A percentile compares a stretch with the other conserved stretches of the same genome.
Evolutionary conservation across 1,140 invertebrate species (phyloP).

Genomic region (Ostrea denselamellosa): DNA sequence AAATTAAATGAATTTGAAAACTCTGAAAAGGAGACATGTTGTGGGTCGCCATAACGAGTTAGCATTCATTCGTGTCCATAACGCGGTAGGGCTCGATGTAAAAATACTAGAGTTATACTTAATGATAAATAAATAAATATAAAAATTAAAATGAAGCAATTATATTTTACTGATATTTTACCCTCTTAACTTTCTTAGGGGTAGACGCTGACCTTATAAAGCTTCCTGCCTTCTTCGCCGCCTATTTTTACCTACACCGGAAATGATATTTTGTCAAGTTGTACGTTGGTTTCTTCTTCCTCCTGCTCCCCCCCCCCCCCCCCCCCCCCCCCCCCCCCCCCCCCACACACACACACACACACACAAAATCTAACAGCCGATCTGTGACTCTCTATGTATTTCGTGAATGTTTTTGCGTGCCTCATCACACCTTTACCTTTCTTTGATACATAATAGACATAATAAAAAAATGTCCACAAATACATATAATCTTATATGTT

Average conservation of each 20-base stretch:
- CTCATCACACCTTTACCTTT: no score
- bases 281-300: not conserved
- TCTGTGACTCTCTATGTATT: no score
- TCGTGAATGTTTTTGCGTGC: no score
- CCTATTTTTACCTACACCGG: conserved; percentile 11
- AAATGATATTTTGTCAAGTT: not conserved
- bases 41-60: not conserved
- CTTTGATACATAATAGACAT: no score
- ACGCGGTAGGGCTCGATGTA: not conserved
- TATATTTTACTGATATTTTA: no score
- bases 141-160: no score
- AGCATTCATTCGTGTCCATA: not conserved
- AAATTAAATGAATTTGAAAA: not conserved
- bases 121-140: not conserved
- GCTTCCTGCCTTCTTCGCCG: not conserved
- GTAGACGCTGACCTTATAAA: not conserved
- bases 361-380: no score
- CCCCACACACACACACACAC: no score
- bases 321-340: no score
- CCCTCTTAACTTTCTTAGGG: not conserved
- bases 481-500: no score
- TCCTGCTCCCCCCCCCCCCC: no score
- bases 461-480: no score
- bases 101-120: not conserved
- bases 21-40: not conserved